Evolutionary conservation across 2,888 invertebrate species (phyloP).

Genomic region (Latrodectus hesperus): DNA sequence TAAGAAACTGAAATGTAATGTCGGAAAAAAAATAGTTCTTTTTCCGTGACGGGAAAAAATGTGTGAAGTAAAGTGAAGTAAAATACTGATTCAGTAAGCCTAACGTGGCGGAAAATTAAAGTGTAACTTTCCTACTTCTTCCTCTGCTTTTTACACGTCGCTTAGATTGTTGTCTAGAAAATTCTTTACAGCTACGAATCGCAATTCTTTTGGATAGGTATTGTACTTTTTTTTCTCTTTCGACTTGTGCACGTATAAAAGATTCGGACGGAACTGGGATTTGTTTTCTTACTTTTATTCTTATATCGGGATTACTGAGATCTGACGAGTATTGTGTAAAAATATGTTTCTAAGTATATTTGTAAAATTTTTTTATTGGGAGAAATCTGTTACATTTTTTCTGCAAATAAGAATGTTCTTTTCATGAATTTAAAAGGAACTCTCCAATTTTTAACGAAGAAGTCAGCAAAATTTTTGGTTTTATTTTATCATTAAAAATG

Average conservation of each 20-base stretch:
- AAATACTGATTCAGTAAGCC: conserved; percentile 54
- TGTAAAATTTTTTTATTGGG: background rate
- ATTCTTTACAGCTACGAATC: conserved; percentile 33
- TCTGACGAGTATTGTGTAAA: conserved; percentile 4
- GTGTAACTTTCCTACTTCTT: conserved; percentile 57
- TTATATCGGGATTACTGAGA: conserved; percentile 18
- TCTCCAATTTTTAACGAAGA: too few relatives aligned
- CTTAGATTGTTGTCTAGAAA: conserved; percentile 61
- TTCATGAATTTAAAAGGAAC: too few relatives aligned
- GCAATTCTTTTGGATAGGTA: conserved; percentile 37
- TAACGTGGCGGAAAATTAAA: conserved; percentile 66
- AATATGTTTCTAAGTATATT: conserved; percentile 20
- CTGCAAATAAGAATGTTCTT: too few relatives aligned
- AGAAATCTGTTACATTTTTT: too few relatives aligned
- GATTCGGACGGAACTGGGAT: conserved; percentile 19
- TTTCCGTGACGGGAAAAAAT: conserved; percentile 14
- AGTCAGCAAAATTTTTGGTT: too few relatives aligned
- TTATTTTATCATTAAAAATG: too few relatives aligned
- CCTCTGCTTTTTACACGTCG: conserved; percentile 56
- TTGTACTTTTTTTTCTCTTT: conserved; percentile 26
- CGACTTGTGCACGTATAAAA: conserved; percentile 1
- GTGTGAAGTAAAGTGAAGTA: conserved; percentile 50
- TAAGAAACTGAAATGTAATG: background rate
- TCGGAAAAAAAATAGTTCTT: background rate
- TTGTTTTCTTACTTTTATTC: conserved; percentile 25